A percentile compares a stretch with the other conserved stretches of the same genome.
These are phyloP conservation scores for Cossypha caffra DNA, from an alignment of 2,797 vertebrate species.

Conservation along the genomic window DNA sequence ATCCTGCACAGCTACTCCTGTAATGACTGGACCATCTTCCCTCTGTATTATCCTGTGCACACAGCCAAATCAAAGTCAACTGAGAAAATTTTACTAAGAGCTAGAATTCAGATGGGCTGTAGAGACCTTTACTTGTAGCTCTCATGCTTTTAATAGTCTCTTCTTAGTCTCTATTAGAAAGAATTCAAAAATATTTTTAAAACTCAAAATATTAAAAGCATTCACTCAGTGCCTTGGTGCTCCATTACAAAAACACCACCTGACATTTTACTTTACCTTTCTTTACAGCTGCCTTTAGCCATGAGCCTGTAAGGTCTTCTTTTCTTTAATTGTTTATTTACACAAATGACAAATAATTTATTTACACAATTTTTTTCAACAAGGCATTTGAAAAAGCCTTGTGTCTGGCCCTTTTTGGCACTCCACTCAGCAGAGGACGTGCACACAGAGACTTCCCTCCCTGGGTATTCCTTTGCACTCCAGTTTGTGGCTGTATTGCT, in stretches of 20 bases:
- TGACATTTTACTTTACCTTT: not conserved
- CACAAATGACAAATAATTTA: not conserved
- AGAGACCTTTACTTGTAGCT: not conserved
- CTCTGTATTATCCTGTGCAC: not conserved
- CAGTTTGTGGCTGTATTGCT: not conserved
- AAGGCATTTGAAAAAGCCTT: not conserved
- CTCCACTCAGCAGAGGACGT: not conserved
- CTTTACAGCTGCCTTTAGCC: not conserved
- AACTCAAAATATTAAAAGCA: not conserved
- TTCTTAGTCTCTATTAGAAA: not conserved
- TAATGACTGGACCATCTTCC: not conserved
- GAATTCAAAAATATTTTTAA: fast-evolving
- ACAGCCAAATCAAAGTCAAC: not conserved
- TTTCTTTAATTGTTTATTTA: not conserved
- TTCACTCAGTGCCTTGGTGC: not conserved
- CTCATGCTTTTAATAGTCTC: not conserved
- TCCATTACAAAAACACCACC: not conserved
- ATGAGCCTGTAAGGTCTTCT: not conserved
- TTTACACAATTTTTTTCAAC: not conserved
- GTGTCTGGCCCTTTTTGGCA: not conserved
- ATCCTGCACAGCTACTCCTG: not conserved
- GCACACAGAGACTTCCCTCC: not conserved
- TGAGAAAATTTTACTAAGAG: not conserved
- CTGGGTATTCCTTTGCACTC: not conserved
- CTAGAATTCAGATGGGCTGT: not conserved